Evolutionary conservation across 2,888 invertebrate genomes (phyloP).

Genomic region (Dryococelus australis): DNA sequence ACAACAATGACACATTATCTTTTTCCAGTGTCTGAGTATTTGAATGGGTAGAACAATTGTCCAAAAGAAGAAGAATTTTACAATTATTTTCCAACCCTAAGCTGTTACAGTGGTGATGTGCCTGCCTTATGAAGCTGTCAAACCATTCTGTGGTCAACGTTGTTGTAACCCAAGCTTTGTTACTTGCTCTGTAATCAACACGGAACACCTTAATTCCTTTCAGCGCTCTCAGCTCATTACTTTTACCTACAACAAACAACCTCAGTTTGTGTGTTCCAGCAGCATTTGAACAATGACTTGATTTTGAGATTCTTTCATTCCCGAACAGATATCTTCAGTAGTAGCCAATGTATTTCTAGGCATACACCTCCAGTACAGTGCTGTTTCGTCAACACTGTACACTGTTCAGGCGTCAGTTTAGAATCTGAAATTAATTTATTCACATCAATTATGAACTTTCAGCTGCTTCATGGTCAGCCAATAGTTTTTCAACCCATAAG

Average conservation of each 20-base stretch:
- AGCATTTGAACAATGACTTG: not conserved
- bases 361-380: not conserved
- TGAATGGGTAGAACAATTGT: not conserved
- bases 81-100: not conserved
- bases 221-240: not conserved
- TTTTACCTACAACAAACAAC: not conserved
- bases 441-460: not conserved
- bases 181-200: not conserved
- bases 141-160: not conserved
- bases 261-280: not conserved
- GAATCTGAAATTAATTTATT: not conserved
- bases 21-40: not conserved
- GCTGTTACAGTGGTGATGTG: not conserved
- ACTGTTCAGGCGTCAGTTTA: not conserved
- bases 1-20: not conserved
- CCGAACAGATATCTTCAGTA: not conserved
- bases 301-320: not conserved
- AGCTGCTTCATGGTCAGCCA: not conserved
- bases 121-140: not conserved
- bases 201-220: not conserved
- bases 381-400: not conserved
- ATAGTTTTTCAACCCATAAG: not conserved
- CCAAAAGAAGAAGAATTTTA: slow-evolving; percentile 1
- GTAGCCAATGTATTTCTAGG: slow-evolving; percentile 1
- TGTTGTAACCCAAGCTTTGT: slow-evolving; percentile 4